Evolutionary conservation across 2,797 vertebrate species (phyloP).

Genomic region (Pagetopsis macropterus): DNA sequence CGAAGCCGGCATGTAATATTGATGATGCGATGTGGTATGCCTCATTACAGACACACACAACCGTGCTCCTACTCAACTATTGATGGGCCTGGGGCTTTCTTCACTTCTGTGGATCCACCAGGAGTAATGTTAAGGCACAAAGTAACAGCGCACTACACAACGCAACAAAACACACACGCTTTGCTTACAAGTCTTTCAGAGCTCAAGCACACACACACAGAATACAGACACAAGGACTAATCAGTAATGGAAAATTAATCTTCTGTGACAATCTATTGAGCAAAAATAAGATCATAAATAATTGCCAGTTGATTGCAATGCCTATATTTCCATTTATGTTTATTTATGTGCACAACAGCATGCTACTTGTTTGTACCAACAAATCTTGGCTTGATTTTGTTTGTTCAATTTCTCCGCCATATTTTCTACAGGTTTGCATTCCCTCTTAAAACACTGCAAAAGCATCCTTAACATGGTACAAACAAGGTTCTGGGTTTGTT

Average conservation of each 20-base stretch:
- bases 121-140: slow-evolving; percentile 67
- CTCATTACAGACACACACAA: slow-evolving; percentile 84
- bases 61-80: slow-evolving; percentile 81
- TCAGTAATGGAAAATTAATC: slow-evolving; percentile 20
- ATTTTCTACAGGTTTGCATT: slow-evolving; percentile 17
- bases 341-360: slow-evolving; percentile 20
- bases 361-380: not conserved
- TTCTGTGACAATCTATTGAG: slow-evolving; percentile 12
- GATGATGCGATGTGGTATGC: slow-evolving; percentile 80
- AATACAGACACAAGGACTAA: slow-evolving; percentile 5
- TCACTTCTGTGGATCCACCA: slow-evolving; percentile 68
- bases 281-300: slow-evolving; percentile 28
- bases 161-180: slow-evolving; percentile 52
- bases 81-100: slow-evolving; percentile 81
- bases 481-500: slow-evolving; percentile 32
- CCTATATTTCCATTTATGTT: slow-evolving; percentile 2
- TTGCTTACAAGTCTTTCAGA: slow-evolving; percentile 30
- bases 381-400: slow-evolving; percentile 18
- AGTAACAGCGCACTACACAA: slow-evolving; percentile 46
- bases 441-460: slow-evolving; percentile 26
- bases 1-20: slow-evolving; percentile 83
- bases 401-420: slow-evolving; percentile 37
- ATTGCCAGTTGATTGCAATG: slow-evolving; percentile 3
- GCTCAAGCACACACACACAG: slow-evolving; percentile 15
- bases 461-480: slow-evolving; percentile 17